A percentile compares a stretch with the other conserved stretches of the same genome.
phyloP scores from a whole-genome alignment of 2,113 vertebrate genomes.

The western clawed frog (Xenopus tropicalis) region DNA sequence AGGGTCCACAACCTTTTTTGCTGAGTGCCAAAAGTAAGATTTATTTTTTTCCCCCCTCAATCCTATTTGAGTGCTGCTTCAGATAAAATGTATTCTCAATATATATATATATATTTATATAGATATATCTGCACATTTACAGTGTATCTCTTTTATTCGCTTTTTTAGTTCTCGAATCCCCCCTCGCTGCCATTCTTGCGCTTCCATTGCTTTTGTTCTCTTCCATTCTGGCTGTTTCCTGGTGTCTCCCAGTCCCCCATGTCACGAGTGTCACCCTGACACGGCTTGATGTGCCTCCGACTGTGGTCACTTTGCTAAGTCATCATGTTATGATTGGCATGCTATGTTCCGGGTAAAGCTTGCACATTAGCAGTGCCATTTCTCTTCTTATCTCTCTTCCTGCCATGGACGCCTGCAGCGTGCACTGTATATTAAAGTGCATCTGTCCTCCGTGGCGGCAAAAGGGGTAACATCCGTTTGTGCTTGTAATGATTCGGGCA shows the following conservation, averaged over 20 bases:
- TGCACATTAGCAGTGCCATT: conserved; percentile 20
- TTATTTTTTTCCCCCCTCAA: conserved; percentile 34
- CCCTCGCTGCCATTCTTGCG: background rate
- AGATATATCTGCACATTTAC: conserved; percentile 26
- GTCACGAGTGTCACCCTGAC: conserved; percentile 22
- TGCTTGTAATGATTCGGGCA: conserved; percentile 26
- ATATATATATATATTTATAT: conserved; percentile 24
- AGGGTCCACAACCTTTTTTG: conserved; percentile 43
- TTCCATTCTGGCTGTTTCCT: conserved; percentile 26
- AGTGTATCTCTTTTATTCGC: conserved; percentile 23
- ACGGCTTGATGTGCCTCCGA: background rate
- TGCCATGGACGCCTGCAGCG: background rate
- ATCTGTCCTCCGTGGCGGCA: background rate
- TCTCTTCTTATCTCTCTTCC: conserved; percentile 1
- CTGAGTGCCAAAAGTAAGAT: conserved; percentile 46
- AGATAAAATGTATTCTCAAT: conserved; percentile 33
- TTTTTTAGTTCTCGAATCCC: conserved; percentile 17
- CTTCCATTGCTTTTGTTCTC: conserved; percentile 5
- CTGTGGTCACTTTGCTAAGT: background rate
- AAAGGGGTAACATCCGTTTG: background rate
- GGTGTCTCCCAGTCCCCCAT: background rate
- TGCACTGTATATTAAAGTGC: background rate
- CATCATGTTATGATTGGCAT: conserved; percentile 13
- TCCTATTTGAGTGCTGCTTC: conserved; percentile 41
- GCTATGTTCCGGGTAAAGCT: conserved; percentile 20